A percentile compares a stretch with the other conserved stretches of the same genome.
phyloP scores from a whole-genome alignment of 23 tunicate species.

The Corella eumyota region DNA sequence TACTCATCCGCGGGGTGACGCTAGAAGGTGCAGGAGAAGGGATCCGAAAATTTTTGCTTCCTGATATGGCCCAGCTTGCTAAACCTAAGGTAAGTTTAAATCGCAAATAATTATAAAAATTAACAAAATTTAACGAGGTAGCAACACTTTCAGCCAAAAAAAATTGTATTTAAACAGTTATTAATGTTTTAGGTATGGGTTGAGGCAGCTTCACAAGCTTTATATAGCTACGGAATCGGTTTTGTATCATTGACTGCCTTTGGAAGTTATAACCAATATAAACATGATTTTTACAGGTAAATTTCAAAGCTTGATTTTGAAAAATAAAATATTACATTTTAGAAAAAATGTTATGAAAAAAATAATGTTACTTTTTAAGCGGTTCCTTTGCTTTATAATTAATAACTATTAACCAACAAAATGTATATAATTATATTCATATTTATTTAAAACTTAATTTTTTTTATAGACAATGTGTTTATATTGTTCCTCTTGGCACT shows the following conservation, averaged over 20 bases:
- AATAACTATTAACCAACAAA: too few species aligned
- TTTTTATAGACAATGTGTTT: background rate
- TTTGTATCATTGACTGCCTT: slow-evolving; percentile 3
- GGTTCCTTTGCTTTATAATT: too few species aligned
- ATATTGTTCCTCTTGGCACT: background rate
- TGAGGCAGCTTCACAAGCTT: slow-evolving; percentile 9
- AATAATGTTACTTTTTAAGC: too few species aligned
- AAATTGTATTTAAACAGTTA: too few species aligned
- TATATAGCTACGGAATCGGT: slow-evolving; percentile 6
- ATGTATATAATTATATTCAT: too few species aligned
- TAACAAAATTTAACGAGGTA: too few species aligned
- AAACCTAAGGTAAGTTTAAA: background rate
- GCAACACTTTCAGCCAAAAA: too few species aligned
- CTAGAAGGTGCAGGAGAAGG: slow-evolving; percentile 7
- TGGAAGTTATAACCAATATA: slow-evolving; percentile 3
- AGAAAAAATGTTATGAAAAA: too few species aligned
- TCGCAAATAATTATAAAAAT: too few species aligned
- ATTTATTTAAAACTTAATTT: too few species aligned
- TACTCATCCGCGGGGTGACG: slow-evolving; percentile 3
- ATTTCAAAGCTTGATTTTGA: too few species aligned
- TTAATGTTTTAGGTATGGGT: slow-evolving; percentile 18
- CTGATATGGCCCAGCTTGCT: slow-evolving; percentile 1
- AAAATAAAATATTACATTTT: too few species aligned
- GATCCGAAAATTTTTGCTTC: background rate
- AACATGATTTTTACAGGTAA: slow-evolving; percentile 5